These are phyloP conservation scores for Chromis chromis DNA, from an alignment of 2,797 vertebrate species.

Conservation along the genomic window DNA sequence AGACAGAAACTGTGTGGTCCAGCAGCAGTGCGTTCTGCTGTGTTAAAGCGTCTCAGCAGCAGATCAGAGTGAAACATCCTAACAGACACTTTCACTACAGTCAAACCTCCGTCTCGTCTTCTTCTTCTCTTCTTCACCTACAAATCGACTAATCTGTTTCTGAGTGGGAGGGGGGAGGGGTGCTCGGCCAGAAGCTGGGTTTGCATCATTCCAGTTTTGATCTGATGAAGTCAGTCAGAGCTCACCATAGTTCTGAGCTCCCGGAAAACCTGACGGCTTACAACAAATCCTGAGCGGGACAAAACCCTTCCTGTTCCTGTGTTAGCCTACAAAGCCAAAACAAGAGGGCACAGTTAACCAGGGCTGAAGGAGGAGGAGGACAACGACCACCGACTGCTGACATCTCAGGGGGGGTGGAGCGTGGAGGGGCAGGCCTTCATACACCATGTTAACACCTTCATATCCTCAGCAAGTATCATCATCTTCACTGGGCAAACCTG, in stretches of 20 bases:
- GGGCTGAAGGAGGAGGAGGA: conserved; percentile 1
- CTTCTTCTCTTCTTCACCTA: conserved; percentile 40
- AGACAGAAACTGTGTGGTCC: conserved; percentile 47
- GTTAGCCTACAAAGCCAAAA: conserved; percentile 85
- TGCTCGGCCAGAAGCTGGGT: conserved; percentile 74
- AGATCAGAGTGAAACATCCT: conserved; percentile 51
- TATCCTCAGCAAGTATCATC: neutral
- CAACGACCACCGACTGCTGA: neutral
- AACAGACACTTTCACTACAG: conserved; percentile 45
- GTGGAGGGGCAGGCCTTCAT: conserved; percentile 11
- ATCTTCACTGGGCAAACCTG: too few species aligned
- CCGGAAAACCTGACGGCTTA: conserved; percentile 85
- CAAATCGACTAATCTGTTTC: conserved; percentile 25
- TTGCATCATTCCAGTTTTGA: conserved; percentile 77
- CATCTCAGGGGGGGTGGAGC: neutral
- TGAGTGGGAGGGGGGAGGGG: conserved; percentile 28
- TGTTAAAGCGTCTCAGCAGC: conserved; percentile 54
- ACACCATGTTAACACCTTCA: conserved; percentile 25
- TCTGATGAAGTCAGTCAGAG: conserved; percentile 75
- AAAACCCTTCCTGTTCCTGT: conserved; percentile 84
- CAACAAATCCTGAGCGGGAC: conserved; percentile 82
- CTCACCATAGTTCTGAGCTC: conserved; percentile 88
- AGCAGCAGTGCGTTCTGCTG: conserved; percentile 16
- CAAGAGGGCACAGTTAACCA: conserved; percentile 79
- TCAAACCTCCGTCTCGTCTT: conserved; percentile 46